Evolutionary conservation across 1,140 invertebrate genomes (phyloP).

Genomic region (Diabrotica undecimpunctata): DNA sequence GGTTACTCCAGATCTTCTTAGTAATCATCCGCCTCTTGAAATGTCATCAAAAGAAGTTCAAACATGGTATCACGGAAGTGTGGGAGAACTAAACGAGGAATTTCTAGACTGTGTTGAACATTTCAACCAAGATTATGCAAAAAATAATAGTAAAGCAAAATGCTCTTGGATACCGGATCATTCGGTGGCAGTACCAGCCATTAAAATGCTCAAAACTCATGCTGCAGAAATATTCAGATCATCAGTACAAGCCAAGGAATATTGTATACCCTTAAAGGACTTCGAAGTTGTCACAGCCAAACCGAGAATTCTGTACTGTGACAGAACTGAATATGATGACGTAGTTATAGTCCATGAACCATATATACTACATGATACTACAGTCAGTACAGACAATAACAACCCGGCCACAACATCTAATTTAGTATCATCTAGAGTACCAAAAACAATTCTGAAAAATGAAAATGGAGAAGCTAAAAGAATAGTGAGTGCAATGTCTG

Average conservation of each 20-base stretch:
- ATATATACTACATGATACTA: conserved; percentile 18
- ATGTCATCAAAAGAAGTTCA: background rate
- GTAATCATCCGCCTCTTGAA: conserved; percentile 43
- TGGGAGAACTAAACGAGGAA: background rate
- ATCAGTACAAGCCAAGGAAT: conserved; percentile 2
- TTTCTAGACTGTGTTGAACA: background rate
- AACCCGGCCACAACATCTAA: background rate
- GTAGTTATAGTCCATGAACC: conserved; percentile 25
- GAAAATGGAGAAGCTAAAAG: conserved; percentile 23
- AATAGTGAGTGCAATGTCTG: conserved; percentile 41
- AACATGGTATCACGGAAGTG: background rate
- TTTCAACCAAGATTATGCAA: background rate
- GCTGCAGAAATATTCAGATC: conserved; percentile 4
- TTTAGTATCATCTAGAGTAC: background rate
- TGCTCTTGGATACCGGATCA: background rate
- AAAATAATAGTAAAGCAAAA: background rate
- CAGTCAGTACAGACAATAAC: background rate
- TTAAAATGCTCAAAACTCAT: conserved; percentile 8
- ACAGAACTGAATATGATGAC: conserved; percentile 8
- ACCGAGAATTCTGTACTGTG: conserved; percentile 5
- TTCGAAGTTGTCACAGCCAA: conserved; percentile 2
- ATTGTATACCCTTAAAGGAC: conserved; percentile 8
- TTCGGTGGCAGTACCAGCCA: background rate
- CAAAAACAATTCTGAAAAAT: conserved; percentile 19
- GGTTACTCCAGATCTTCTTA: conserved; percentile 43